A percentile compares a stretch with the other conserved stretches of the same genome.
Evolutionary conservation across 92 coral and sea anemone genomes (phyloP).

Genomic region (Palythoa caribaeorum): DNA sequence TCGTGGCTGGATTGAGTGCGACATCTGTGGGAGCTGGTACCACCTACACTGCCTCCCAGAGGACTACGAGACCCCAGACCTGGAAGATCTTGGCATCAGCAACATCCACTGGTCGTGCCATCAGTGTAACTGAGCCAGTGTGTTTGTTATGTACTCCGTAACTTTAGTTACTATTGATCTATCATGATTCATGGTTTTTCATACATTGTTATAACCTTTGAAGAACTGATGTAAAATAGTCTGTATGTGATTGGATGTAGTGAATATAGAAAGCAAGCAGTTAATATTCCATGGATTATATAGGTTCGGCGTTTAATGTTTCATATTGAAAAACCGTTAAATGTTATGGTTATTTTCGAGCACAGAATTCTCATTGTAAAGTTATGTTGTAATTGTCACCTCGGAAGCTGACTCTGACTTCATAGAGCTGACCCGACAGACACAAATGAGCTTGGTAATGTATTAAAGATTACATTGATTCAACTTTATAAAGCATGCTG

Average conservation of each 20-base stretch:
- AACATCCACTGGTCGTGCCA: constrained; percentile 43
- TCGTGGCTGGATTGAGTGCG: constrained; percentile 43
- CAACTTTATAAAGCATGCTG: constrained; percentile 30
- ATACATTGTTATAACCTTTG: constrained; percentile 20
- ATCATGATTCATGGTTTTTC: constrained; percentile 43
- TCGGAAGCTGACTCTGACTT: constrained; percentile 16
- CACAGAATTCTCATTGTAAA: constrained; percentile 13
- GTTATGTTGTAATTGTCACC: constrained; percentile 4
- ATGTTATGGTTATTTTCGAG: constrained; percentile 26
- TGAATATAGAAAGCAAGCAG: constrained; percentile 25
- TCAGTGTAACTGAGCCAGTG: constrained; percentile 41
- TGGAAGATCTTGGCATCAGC: constrained; percentile 16
- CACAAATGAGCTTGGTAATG: constrained; percentile 37
- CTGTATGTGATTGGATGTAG: constrained; percentile 23
- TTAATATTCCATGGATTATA: constrained; percentile 29
- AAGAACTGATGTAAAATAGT: constrained; percentile 9
- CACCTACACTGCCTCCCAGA: constrained; percentile 42
- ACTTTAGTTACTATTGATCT: constrained; percentile 38
- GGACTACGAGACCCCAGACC: constrained; percentile 32
- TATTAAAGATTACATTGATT: constrained; percentile 36
- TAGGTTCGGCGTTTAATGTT: constrained; percentile 28
- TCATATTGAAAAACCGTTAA: constrained; percentile 33
- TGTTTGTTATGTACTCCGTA: constrained; percentile 38
- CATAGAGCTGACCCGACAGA: constrained; percentile 39
- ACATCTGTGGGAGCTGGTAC: constrained; percentile 31